Conservation (phyloP, 1,140 invertebrate species). For the Meteorus sp. region DNA sequence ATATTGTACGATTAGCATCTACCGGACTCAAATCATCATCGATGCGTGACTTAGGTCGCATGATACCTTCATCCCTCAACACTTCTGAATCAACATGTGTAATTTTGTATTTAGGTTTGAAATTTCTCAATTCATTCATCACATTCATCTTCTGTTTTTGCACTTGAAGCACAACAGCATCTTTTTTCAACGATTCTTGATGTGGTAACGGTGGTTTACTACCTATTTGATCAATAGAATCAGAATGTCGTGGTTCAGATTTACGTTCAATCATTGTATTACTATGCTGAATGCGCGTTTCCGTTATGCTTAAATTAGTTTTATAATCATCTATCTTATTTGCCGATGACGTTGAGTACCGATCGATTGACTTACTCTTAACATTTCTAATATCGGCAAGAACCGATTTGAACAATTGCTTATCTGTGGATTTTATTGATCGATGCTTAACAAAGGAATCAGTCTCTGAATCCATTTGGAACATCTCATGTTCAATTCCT, state of each 20-base stretch:
- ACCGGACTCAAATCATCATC: constrained; percentile 53
- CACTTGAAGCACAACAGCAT: constrained; percentile 52
- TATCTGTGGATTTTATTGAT: constrained; percentile 44
- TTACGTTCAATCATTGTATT: constrained; percentile 52
- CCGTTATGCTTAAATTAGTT: constrained; percentile 44
- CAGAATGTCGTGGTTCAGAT: constrained; percentile 44
- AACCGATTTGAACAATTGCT: constrained; percentile 47
- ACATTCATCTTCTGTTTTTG: constrained; percentile 56
- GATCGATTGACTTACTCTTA: constrained; percentile 43
- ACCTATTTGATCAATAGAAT: constrained; percentile 37
- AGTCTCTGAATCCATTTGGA: constrained; percentile 57
- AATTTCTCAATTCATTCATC: constrained; percentile 51
- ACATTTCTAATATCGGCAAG: constrained; percentile 44
- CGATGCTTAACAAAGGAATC: constrained; percentile 55
- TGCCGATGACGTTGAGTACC: constrained; percentile 37
- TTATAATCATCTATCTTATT: constrained; percentile 33
- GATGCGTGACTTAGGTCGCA: constrained; percentile 55
- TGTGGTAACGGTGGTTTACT: constrained; percentile 34
- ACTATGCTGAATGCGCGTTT: constrained; percentile 51
- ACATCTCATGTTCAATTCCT: constrained; percentile 57
- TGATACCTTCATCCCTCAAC: constrained; percentile 55
- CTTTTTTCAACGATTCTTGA: constrained; percentile 46
- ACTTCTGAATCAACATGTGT: constrained; percentile 57
- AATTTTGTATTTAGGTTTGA: constrained; percentile 55
- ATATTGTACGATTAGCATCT: constrained; percentile 34